A percentile compares a stretch with the other conserved stretches of the same genome.
Conservation (phyloP, 2,888 invertebrate genomes). For the Calliphora vomitoria region DNA sequence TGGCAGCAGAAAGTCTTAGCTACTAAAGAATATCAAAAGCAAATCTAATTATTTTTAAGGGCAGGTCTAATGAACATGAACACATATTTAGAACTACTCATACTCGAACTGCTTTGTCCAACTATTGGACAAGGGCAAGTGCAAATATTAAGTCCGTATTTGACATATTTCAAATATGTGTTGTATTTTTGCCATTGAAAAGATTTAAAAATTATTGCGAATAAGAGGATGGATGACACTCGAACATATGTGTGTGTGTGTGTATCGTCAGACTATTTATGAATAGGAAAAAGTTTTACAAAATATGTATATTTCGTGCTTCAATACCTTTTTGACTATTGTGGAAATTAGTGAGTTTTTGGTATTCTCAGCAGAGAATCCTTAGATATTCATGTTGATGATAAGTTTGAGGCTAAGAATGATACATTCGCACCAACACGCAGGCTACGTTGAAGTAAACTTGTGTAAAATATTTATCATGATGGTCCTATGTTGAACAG, state of each 20-base stretch:
- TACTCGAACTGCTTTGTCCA: conserved; percentile 28
- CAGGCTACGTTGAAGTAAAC: conserved; percentile 43
- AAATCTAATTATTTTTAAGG: no score
- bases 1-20: no score
- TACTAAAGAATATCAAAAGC: no score
- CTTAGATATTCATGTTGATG: conserved; percentile 25
- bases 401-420: conserved; percentile 32
- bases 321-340: conserved; percentile 63
- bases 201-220: conserved; percentile 7
- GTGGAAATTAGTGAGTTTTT: conserved; percentile 33
- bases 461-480: conserved; percentile 66
- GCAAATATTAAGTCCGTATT: conserved; percentile 34
- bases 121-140: conserved; percentile 49
- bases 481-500: conserved; percentile 51
- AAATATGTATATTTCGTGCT: conserved; percentile 57
- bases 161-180: conserved; percentile 41
- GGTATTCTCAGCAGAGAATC: conserved; percentile 21
- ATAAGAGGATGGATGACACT: background rate
- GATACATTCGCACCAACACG: conserved; percentile 60
- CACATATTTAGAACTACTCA: no score
- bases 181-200: conserved; percentile 12
- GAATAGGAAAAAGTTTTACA: conserved; percentile 57
- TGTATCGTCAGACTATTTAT: background rate
- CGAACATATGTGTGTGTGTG: background rate
- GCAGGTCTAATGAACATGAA: no score